A percentile compares a stretch with the other conserved stretches of the same genome.
These are phyloP conservation scores for Artibeus jamaicensis DNA, from an alignment of 2,797 vertebrate species.

Conservation along the genomic window DNA sequence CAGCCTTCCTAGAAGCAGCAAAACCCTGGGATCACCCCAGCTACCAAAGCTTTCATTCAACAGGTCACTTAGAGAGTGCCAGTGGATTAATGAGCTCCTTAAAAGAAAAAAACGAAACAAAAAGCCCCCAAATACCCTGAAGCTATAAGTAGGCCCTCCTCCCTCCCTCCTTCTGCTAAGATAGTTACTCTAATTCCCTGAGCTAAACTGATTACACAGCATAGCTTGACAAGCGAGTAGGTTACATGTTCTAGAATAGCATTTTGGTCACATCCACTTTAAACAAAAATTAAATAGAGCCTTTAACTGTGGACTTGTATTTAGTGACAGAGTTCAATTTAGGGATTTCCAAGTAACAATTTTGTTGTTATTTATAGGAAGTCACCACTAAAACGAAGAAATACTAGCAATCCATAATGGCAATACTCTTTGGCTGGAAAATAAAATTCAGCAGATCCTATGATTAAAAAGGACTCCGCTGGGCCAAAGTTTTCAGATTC, in stretches of 20 bases:
- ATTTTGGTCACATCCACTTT: slow-evolving; percentile 49
- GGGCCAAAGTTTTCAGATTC: background rate
- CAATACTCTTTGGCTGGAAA: background rate
- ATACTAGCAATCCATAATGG: background rate
- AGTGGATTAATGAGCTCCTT: slow-evolving; percentile 1
- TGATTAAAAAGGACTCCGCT: background rate
- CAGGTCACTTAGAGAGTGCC: background rate
- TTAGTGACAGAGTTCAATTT: slow-evolving; percentile 7
- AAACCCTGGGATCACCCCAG: background rate
- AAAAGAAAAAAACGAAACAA: slow-evolving; percentile 7
- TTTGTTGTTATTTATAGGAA: slow-evolving; percentile 54
- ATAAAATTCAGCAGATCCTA: slow-evolving; percentile 6
- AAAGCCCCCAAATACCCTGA: background rate
- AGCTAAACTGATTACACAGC: slow-evolving; percentile 20
- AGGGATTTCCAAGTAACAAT: slow-evolving; percentile 51
- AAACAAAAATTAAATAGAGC: slow-evolving; percentile 57
- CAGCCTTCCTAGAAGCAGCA: background rate
- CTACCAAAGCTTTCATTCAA: background rate
- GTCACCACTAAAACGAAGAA: slow-evolving; percentile 33
- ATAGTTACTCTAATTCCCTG: background rate
- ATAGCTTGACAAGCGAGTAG: slow-evolving; percentile 30
- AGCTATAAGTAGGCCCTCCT: background rate
- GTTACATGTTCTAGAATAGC: slow-evolving; percentile 51
- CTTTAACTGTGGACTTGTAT: background rate
- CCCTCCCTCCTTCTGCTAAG: background rate